phyloP scores from a whole-genome alignment of 35 echinoderm and acorn worm genomes.

The Heliocidaris erythrogramma region DNA sequence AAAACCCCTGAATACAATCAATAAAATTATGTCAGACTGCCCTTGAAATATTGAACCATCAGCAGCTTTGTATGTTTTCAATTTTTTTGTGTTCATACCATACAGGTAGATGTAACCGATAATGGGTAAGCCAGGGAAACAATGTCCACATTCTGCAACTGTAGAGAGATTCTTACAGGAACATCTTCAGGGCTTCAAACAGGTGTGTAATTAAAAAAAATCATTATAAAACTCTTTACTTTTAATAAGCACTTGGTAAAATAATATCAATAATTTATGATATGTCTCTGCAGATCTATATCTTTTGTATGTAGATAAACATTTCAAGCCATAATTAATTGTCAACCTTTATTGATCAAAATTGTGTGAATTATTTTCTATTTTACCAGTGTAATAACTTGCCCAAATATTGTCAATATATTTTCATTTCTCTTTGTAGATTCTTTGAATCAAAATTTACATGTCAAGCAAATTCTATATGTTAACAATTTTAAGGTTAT shows the following conservation, averaged over 20 bases:
- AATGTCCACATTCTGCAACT: background rate
- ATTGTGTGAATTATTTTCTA: no score
- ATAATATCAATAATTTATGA: background rate
- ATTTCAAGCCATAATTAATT: background rate
- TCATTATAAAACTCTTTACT: background rate
- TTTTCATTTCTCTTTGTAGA: no score
- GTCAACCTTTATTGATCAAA: no score
- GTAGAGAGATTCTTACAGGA: conserved; percentile 20
- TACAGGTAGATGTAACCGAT: background rate
- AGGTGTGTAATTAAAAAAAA: background rate
- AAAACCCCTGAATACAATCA: no score
- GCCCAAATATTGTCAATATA: no score
- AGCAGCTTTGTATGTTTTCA: no score
- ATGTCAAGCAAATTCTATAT: no score
- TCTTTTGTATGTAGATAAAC: background rate
- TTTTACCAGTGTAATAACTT: no score
- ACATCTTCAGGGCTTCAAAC: background rate
- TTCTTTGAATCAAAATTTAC: no score
- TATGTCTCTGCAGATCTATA: background rate
- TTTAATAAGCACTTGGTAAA: background rate
- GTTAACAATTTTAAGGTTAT: background rate
- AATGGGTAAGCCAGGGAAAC: conserved; percentile 11
- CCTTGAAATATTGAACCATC: no score
- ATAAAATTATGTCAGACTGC: no score
- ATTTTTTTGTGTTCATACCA: no score